Base-by-base conservation (phyloP, 2,797 vertebrate species). In the Syngnathus rostellatus region DNA sequence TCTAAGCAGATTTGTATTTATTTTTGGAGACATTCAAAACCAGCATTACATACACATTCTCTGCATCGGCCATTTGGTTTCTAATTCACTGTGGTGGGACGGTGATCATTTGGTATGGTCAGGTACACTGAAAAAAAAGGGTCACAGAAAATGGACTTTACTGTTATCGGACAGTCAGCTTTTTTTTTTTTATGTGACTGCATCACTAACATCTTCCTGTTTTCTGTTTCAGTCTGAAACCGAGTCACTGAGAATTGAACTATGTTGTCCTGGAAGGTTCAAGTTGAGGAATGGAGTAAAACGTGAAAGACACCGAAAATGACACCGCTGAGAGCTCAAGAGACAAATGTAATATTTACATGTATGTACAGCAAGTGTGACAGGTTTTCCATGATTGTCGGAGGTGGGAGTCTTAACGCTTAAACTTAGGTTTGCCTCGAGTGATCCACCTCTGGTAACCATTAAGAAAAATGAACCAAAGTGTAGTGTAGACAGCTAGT, bases 291-390 rank as follows among this genome's bases (percentile, higher is more conserved):
- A 31, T 31, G 31, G 31, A 31, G 31, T 16, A 57, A 31, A 31
- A 31, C 2, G 11, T 14, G 3, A 53, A 53, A 38, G 25, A 58
- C 25, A 58, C 53, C 10, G 25, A 55, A 25, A 37, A 37, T 38
- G 55, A 37, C 25, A 38, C 14, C 6, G 25, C n/a, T 68, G 40
- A 46, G 54, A 54, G 38, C 37, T 63, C 3, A 63, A 38, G 71
- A 46, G 62, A 43, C 1, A 66, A 61, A 12, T 69, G 58, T 54
- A 67, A 58, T 68, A 73, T 66, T 37, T 67, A 65, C 67, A 77
- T 43, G 38, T 25, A 74, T 71, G 62, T 71, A 69, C 64, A 72
- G 40, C 66, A 69, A 50, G 67, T 25, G 53, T 67, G 51, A 55
- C 59, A 45, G 38, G 31, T 45, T 45, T 69, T 48, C 66, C 41